Base-by-base conservation (phyloP, 2,888 invertebrate species). In the Sinopyrophorus schimmeli region DNA sequence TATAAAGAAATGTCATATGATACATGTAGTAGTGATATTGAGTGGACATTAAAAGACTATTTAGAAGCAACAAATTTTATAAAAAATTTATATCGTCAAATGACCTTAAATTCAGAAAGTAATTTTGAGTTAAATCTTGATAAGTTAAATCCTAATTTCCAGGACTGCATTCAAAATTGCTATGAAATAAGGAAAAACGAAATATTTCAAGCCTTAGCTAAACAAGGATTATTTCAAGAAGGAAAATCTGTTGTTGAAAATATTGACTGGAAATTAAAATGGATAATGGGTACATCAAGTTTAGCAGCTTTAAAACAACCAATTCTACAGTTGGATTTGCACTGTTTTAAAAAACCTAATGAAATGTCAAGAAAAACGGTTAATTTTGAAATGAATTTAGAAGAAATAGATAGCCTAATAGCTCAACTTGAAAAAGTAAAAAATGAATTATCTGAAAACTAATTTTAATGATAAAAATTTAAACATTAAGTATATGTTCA, bases 231-330 rank as follows among this genome's bases (percentile, higher is more conserved):
- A 23, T 64, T 74, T 1, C 70, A 68, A 52, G 67, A 59, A 43
- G 66, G 67, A 20, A 53, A 67, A 34, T 59, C 69, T 21, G 67
- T 77, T 1, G 64, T 79, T 6, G 67, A 69, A 23, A 75, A 76
- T 53, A 73, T 77, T 51, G 78, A 80, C 60, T 80, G 79, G 78
- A 75, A 74, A 64, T 54, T 80, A 18, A 77, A 76, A 71, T 74
- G 77, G 68, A 61, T 79, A 16, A 71, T 79, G 65, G 80, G 79
- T 11, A 76, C 76, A 27, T 78, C 78, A 42, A 73, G 73, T 58
- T 61, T 77, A 46, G 72, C 76, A 20, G 68, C 74, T 0, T 51
- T 76, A 9, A 69, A 73, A 50, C 75, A 78, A 64, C 73, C 77
- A 4, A 58, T 78, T 17, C 57, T 78, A 17, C 76, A 78, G 53